Percentiles rank a stretch among this genome's conserved stretches.
These are phyloP conservation scores for Pachypanchax playfairii DNA, from an alignment of 2,113 vertebrate species.

Conservation along the genomic window DNA sequence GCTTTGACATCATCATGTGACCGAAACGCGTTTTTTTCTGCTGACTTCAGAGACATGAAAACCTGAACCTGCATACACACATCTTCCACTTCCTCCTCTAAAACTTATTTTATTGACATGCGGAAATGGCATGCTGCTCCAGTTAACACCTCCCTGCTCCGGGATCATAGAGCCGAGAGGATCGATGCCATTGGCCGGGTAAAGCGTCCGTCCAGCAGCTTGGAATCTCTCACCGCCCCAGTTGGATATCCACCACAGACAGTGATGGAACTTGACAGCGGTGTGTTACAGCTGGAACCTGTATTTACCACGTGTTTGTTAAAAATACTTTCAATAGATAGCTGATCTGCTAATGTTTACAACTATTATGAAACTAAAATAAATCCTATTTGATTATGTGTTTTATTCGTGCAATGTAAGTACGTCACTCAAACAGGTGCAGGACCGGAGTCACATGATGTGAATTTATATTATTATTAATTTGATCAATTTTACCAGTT, in stretches of 20 bases:
- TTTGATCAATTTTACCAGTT: no score
- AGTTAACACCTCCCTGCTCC: slow-evolving; percentile 34
- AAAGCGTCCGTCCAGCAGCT: slow-evolving; percentile 34
- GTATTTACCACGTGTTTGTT: neutral
- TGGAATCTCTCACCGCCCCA: slow-evolving; percentile 62
- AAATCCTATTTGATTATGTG: no score
- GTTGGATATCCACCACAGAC: no score
- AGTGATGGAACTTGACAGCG: neutral
- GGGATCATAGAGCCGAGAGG: slow-evolving; percentile 1
- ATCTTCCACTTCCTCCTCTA: slow-evolving; percentile 1
- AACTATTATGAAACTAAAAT: no score
- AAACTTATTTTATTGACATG: slow-evolving; percentile 29
- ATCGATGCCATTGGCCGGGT: slow-evolving; percentile 42
- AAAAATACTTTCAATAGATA: no score
- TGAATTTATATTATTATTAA: no score
- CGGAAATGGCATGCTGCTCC: slow-evolving; percentile 44
- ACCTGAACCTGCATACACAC: neutral
- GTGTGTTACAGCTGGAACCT: neutral
- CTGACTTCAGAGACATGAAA: neutral
- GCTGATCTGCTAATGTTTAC: no score
- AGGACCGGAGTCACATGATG: no score
- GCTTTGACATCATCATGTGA: slow-evolving; percentile 64
- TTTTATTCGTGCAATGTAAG: no score
- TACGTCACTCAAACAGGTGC: no score
- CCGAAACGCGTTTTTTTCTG: slow-evolving; percentile 3